phyloP scores from a whole-genome alignment of 37 sponge, comb jelly and placozoan species.

The Agelas oroides region DNA sequence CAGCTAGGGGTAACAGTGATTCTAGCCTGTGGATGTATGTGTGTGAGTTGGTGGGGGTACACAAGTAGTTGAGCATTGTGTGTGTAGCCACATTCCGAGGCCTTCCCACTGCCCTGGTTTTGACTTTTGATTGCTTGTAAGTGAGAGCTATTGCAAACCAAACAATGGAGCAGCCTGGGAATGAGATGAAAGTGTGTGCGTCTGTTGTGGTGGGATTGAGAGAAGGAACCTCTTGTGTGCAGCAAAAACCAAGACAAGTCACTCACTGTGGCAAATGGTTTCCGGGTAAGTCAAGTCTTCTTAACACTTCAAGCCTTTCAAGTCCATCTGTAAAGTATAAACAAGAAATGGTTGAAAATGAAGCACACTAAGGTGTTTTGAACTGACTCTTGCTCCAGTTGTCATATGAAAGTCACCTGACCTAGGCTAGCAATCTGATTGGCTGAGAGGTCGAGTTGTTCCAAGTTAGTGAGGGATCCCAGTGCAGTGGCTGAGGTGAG shows the following conservation, averaged over 20 bases:
- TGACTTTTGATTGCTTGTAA: too few species aligned
- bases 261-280: constrained; percentile 21
- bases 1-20: constrained; percentile 24
- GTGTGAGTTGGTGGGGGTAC: not conserved
- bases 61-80: not conserved
- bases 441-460: constrained; percentile 39
- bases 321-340: constrained; percentile 6
- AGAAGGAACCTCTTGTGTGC: too few species aligned
- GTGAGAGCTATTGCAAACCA: too few species aligned
- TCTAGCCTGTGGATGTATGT: constrained; percentile 15
- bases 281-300: constrained; percentile 17
- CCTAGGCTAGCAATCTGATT: constrained; percentile 33
- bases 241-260: not conserved
- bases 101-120: too few species aligned
- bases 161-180: too few species aligned
- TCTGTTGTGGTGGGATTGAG: too few species aligned
- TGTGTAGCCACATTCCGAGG: too few species aligned
- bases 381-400: too few species aligned
- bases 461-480: constrained; percentile 19
- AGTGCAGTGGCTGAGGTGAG: constrained; percentile 18
- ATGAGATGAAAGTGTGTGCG: too few species aligned
- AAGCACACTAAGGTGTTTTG: too few species aligned
- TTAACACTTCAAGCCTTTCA: constrained; percentile 9
- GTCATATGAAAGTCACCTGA: not conserved
- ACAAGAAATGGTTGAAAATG: not conserved